Evolutionary conservation across 2,888 invertebrate genomes (phyloP).

Genomic region (Philonicus albiceps): DNA sequence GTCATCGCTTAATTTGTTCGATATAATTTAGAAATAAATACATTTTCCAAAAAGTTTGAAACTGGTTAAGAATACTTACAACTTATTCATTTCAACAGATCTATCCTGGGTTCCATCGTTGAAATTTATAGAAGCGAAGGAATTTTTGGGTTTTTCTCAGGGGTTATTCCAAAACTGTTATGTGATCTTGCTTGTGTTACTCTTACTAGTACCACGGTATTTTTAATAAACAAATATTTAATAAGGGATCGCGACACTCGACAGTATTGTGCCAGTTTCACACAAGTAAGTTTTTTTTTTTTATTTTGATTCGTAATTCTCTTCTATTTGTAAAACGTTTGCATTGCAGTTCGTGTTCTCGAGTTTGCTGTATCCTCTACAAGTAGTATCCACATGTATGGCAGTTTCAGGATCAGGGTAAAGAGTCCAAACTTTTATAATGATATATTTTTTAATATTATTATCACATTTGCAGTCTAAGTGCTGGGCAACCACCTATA

Average conservation of each 20-base stretch:
- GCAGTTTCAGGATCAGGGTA: slow-evolving; percentile 80
- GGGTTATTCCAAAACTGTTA: slow-evolving; percentile 84
- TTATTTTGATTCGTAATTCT: not conserved
- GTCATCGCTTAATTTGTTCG: no score
- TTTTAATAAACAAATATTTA: slow-evolving; percentile 80
- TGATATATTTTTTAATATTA: not conserved
- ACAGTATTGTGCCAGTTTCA: slow-evolving; percentile 67
- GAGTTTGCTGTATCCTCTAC: slow-evolving; percentile 89
- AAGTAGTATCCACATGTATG: slow-evolving; percentile 92
- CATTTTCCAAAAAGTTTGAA: no score
- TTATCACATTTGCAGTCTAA: slow-evolving; percentile 66
- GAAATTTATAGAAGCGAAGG: slow-evolving; percentile 90
- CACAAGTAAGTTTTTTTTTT: slow-evolving; percentile 50
- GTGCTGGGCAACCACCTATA: slow-evolving; percentile 81
- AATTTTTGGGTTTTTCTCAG: slow-evolving; percentile 84
- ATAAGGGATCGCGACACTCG: slow-evolving; percentile 75
- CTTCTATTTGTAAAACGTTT: not conserved
- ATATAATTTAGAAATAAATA: no score
- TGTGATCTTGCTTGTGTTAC: slow-evolving; percentile 84
- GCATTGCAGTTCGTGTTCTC: slow-evolving; percentile 76
- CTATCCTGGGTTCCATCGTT: slow-evolving; percentile 76
- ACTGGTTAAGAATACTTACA: not conserved
- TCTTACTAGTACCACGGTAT: slow-evolving; percentile 78
- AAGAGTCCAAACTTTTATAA: slow-evolving; percentile 35
- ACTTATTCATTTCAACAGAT: slow-evolving; percentile 64